Percentiles rank a stretch among this genome's conserved stretches.
Conservation (phyloP, 23 tunicate species). For the Styela plicata region DNA sequence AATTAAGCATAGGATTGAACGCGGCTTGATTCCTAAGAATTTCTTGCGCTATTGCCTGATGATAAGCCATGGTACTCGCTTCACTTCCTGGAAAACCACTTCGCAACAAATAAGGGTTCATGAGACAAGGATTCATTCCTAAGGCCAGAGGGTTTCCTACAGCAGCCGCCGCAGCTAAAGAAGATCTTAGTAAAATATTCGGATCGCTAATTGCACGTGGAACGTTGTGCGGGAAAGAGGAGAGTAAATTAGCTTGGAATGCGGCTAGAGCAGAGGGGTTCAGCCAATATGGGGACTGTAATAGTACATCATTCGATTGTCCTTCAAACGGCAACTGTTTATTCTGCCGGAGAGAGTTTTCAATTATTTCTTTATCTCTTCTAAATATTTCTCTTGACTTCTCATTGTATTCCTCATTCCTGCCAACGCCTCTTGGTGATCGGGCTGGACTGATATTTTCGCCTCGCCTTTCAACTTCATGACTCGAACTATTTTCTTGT, state of each 20-base stretch:
- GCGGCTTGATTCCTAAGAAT: conserved; percentile 3
- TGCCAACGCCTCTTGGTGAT: background rate
- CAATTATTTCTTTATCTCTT: background rate
- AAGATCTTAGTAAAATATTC: conserved; percentile 25
- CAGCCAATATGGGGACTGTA: background rate
- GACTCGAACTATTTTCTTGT: background rate
- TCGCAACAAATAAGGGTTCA: conserved; percentile 55
- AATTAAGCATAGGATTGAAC: conserved; percentile 1
- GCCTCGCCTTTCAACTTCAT: background rate
- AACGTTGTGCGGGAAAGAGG: conserved; percentile 1
- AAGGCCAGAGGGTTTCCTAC: conserved; percentile 48
- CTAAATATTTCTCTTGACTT: background rate
- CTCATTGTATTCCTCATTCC: background rate
- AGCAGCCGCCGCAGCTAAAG: background rate
- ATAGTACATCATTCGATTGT: background rate
- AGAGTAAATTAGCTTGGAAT: background rate
- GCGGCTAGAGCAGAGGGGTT: background rate
- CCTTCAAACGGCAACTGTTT: background rate
- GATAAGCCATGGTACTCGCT: conserved; percentile 16
- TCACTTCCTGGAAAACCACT: conserved; percentile 34
- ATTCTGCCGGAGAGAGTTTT: conserved; percentile 3
- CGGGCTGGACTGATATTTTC: background rate
- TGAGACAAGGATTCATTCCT: conserved; percentile 53
- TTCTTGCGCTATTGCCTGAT: conserved; percentile 22
- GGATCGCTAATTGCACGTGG: background rate